Base-by-base conservation (phyloP, 2,888 invertebrate genomes). In the Bembecia ichneumoniformis region DNA sequence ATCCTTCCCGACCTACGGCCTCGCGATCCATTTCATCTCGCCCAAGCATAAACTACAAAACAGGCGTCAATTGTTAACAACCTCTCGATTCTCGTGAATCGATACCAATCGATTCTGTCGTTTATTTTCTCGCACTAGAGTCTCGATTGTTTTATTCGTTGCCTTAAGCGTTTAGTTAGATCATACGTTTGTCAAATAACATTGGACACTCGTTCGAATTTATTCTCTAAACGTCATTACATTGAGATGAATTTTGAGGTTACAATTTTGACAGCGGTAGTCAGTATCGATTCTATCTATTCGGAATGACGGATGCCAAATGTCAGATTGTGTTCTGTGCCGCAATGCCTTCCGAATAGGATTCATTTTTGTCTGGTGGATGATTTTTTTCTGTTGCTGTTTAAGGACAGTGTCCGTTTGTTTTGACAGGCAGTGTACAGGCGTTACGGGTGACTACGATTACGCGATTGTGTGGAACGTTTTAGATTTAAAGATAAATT, bases 61-160 rank as follows among this genome's bases (percentile, higher is more conserved):
- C 75, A 77, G 79, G 82, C 83, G 83, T 83, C 84, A 84, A 83
- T 81, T 82, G 82, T 82, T 82, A 84, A 84, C 82, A 82, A 71
- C 79, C 77, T 74, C 72, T 82, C 82, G 82, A 83, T 82, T 80
- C 81, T 80, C 77, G 80, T 80, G 81, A 74, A 76, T 65, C 71
- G 82, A 82, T 83, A 74, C 74, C 74, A 73, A 80, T 77, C 81
- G 81, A 82, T 80, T 77, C 62, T 75, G 70, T 74, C 74, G 71
- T 81, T 82, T 82, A 79, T 80, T 80, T 81, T 81, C 75, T 78
- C 68, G 70, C 71, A 69, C 72, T 72, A 76, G 69, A 68, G 71
- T 72, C 66, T 65, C 73, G 80, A 82, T 82, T 80, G 79, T 82
- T 77, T 75, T 75, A 74, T 76, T 74, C 74, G 76, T 59, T 60